phyloP scores from a whole-genome alignment of 2,113 vertebrate species.

The Corapipo altera region DNA sequence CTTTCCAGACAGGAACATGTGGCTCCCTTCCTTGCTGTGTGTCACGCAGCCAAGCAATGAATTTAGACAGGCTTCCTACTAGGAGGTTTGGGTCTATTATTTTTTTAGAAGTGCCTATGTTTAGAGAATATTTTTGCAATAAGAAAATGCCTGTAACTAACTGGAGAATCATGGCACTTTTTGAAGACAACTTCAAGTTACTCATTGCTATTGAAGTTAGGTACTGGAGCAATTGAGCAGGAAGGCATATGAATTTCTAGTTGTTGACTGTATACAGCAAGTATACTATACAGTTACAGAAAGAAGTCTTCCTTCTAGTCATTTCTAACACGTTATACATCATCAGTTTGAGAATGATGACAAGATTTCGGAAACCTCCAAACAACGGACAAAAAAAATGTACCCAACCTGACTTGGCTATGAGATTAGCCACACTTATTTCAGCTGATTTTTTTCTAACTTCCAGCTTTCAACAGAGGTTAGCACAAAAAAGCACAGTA shows the following conservation, averaged over 20 bases:
- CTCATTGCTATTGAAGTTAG: not conserved
- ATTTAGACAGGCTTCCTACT: conserved; percentile 36
- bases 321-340: not conserved
- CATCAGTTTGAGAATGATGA: not conserved
- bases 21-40: conserved; percentile 47
- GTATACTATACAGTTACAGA: not conserved
- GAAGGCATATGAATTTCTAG: not conserved
- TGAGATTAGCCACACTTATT: not conserved
- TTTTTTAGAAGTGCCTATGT: not conserved
- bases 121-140: conserved; percentile 25
- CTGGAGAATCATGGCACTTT: not conserved
- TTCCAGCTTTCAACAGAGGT: not conserved
- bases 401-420: not conserved
- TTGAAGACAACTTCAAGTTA: not conserved
- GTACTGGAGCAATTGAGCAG: not conserved
- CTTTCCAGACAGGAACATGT: conserved; percentile 60
- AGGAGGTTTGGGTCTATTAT: not conserved
- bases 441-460: not conserved
- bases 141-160: conserved; percentile 16
- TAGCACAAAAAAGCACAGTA: not conserved
- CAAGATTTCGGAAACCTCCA: not conserved
- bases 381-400: not conserved
- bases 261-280: not conserved
- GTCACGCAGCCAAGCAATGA: conserved; percentile 43
- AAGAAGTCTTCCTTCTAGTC: not conserved